Evolutionary conservation across 1,140 invertebrate genomes (phyloP), one percentile per base, ranked within the genome.

Genomic region (Cherax destructor): DNA sequence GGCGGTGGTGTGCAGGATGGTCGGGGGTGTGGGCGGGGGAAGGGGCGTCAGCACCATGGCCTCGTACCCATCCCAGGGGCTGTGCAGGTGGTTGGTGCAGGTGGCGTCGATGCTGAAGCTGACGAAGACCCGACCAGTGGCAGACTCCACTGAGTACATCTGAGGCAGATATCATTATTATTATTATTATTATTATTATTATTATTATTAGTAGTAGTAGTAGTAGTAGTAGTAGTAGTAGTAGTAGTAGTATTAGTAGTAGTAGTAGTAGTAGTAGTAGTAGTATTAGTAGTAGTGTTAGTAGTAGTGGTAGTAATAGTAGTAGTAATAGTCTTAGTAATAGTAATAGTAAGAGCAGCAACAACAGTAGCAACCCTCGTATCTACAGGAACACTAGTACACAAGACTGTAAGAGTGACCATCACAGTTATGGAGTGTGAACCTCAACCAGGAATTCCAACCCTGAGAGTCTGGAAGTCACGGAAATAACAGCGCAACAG

Each of bases 101-200:
- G 96, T 96, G 1, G 96, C 97, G 93, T 97, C 96, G 50, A 96
- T 96, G 92, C 96, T 96, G 56, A 97, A 95, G 3, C 96, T 95
- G 93, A 97, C 95, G 88, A 95, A 95, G 4, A 96, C 95, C 88
- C 95, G 95, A 10, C 96, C 96, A 81, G 95, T 96, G 65, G 93
- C 94, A 13, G 94, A 94, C 91, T 97, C 96, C 78, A 95, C 94
- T 24, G 95, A 94, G 93, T 96, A 97, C 50, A 97, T 93, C 96
- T 97, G 87, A 92, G 94, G 94, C 86, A 92, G 93, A 79, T 41
- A 61, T 4, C 7, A 24, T 41, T 69, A 69, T 13, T 69, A 69
- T 13, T 69, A 69, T 69, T 69, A 69, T 13, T 69, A 69, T 13
- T 69, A 69, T 13, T 69, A 69, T 13, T 69, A 69, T 18, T 69